These are phyloP conservation scores for Rhabdophis nuchalis DNA, from an alignment of 2,797 vertebrate genomes.

Conservation along the genomic window DNA sequence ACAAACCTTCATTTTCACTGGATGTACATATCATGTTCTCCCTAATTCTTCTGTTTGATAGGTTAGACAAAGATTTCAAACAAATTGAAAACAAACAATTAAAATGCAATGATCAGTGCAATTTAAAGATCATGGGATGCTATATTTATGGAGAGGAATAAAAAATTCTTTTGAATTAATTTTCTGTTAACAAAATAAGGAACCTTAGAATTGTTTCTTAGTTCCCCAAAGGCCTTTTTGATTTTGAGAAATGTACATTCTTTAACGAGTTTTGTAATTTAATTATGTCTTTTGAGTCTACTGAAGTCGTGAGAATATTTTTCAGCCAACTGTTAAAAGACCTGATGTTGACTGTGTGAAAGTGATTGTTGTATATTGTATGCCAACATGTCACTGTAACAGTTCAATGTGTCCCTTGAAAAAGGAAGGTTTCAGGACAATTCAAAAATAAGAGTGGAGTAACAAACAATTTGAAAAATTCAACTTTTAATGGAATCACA, in stretches of 20 bases:
- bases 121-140: not conserved
- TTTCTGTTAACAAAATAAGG: not conserved
- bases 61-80: not conserved
- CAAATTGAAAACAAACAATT: not conserved
- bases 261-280: not conserved
- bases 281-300: not conserved
- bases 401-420: not conserved
- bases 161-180: not conserved
- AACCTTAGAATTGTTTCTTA: not conserved
- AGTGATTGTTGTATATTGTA: not conserved
- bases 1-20: not conserved
- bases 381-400: not conserved
- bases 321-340: not conserved
- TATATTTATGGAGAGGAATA: not conserved
- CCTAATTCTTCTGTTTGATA: not conserved
- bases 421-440: not conserved
- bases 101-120: not conserved
- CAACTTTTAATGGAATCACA: not conserved
- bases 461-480: not conserved
- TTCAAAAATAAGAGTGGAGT: not conserved
- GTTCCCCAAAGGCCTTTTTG: not conserved
- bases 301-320: not conserved
- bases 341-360: not conserved
- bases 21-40: not conserved
- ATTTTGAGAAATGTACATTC: not conserved